Conservation (phyloP, 2,113 vertebrate species). For the Scopus umbretta region DNA sequence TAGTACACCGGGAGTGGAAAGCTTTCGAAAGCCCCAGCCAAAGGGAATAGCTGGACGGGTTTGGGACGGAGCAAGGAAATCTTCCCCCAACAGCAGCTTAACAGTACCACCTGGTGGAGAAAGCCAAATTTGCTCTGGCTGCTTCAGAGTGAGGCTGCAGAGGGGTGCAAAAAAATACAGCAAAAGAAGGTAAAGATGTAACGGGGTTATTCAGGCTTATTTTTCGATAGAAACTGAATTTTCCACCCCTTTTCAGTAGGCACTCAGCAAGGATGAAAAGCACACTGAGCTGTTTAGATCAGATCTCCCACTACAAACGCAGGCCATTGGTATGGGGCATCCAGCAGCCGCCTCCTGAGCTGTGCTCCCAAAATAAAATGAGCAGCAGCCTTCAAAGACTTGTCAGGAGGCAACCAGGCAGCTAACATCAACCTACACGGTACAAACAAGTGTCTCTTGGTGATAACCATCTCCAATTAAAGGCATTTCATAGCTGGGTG, state of each 20-base stretch:
- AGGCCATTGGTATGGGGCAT: rapidly evolving
- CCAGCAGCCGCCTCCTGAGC: not conserved
- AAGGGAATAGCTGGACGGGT: too few species aligned
- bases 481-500: not conserved
- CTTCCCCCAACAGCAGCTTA: not conserved
- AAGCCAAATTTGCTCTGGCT: not conserved
- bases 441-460: not conserved
- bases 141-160: not conserved
- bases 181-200: not conserved
- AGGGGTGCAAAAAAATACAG: not conserved
- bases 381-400: not conserved
- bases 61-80: not conserved
- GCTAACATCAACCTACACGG: not conserved
- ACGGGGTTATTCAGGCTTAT: not conserved
- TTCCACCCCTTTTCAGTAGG: not conserved
- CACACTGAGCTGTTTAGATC: not conserved
- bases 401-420: not conserved
- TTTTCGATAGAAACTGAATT: not conserved
- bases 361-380: not conserved
- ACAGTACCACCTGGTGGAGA: conserved; percentile 53
- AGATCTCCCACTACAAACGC: not conserved
- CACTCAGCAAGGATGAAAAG: not conserved
- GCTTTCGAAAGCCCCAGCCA: not conserved
- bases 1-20: not conserved
- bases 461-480: not conserved